phyloP scores from a whole-genome alignment of 2,797 vertebrate species.

The Chaenodraco wilsoni region DNA sequence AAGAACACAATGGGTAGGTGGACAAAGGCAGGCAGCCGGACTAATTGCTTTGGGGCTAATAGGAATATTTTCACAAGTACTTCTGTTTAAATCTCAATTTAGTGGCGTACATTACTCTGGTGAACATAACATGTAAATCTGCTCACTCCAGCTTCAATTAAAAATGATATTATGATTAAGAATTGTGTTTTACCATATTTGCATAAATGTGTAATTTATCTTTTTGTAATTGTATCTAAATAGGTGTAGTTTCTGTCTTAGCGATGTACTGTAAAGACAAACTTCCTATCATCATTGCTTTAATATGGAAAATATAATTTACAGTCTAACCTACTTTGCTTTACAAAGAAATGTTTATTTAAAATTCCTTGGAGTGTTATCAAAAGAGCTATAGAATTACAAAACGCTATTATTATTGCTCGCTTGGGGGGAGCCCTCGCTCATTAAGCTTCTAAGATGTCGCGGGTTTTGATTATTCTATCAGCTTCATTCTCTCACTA shows the following conservation, averaged over 20 bases:
- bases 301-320: conserved; percentile 69
- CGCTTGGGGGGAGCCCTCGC: conserved; percentile 78
- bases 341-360: conserved; percentile 76
- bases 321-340: conserved; percentile 75
- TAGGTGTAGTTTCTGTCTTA: neutral
- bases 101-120: conserved; percentile 39
- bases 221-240: conserved; percentile 18
- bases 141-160: conserved; percentile 44
- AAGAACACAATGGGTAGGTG: conserved; percentile 79
- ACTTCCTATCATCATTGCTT: conserved; percentile 30
- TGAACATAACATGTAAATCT: conserved; percentile 50
- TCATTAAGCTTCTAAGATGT: conserved; percentile 81
- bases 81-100: conserved; percentile 74
- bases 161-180: conserved; percentile 31
- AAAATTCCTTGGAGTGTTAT: conserved; percentile 78
- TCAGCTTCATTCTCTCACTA: conserved; percentile 75
- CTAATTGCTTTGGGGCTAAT: conserved; percentile 78
- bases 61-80: conserved; percentile 74
- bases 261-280: conserved; percentile 29
- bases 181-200: conserved; percentile 21
- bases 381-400: conserved; percentile 81
- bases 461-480: conserved; percentile 80
- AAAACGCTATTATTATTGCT: conserved; percentile 79
- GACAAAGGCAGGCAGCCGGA: conserved; percentile 76
- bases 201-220: conserved; percentile 11